Conservation (phyloP, 2,888 invertebrate species). For the Pycnomerus fuliginosus region DNA sequence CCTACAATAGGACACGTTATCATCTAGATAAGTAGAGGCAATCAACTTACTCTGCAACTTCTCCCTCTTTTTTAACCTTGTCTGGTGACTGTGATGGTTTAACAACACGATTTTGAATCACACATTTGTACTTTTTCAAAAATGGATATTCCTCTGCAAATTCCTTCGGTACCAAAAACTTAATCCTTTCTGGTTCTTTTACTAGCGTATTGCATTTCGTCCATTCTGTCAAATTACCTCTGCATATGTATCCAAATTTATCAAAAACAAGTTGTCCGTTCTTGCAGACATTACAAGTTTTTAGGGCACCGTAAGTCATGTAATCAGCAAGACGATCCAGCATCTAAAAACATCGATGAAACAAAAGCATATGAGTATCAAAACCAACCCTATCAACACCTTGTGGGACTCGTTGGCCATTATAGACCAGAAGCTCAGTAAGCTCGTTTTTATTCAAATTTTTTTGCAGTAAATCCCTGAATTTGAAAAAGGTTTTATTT, state of each 20-base stretch:
- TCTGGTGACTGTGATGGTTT: constrained; percentile 56
- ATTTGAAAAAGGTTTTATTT: constrained; percentile 66
- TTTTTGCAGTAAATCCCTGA: constrained; percentile 63
- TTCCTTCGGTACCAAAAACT: constrained; percentile 68
- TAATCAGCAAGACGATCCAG: constrained; percentile 78
- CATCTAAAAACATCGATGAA: constrained; percentile 56
- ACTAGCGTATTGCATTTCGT: constrained; percentile 75
- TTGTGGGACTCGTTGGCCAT: constrained; percentile 67
- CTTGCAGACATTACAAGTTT: constrained; percentile 77
- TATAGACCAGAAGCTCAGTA: constrained; percentile 64
- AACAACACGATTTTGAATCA: constrained; percentile 60
- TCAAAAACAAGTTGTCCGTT: constrained; percentile 68
- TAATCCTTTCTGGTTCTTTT: constrained; percentile 69
- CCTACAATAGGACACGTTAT: constrained; percentile 45
- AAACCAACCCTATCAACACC: constrained; percentile 65
- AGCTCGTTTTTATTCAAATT: constrained; percentile 64
- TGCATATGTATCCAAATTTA: constrained; percentile 80
- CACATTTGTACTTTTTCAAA: constrained; percentile 63
- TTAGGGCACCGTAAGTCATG: constrained; percentile 84
- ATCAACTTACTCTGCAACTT: constrained; percentile 45
- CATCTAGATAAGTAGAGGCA: neutral
- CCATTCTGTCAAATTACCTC: constrained; percentile 79
- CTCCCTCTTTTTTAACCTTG: constrained; percentile 55
- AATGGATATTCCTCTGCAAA: constrained; percentile 59
- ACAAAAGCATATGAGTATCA: constrained; percentile 9